These are phyloP conservation scores for Euthynnus affinis DNA, from an alignment of 2,797 vertebrate genomes.

Conservation along the genomic window DNA sequence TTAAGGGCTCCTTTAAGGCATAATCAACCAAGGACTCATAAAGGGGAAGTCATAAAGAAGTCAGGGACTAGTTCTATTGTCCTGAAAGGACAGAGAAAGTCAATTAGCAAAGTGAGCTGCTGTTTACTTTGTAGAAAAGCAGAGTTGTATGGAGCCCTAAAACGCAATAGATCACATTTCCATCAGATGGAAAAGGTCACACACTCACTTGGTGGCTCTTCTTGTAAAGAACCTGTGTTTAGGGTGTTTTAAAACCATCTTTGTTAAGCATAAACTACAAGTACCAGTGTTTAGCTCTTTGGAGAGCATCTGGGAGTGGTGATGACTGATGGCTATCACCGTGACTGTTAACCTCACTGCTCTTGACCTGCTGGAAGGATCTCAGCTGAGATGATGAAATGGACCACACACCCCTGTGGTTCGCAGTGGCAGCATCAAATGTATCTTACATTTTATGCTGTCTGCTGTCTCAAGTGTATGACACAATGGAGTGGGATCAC, in stretches of 20 bases:
- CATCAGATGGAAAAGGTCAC: constrained; percentile 29
- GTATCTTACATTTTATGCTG: not conserved
- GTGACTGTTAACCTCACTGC: constrained; percentile 59
- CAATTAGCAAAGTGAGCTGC: constrained; percentile 71
- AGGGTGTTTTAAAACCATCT: constrained; percentile 39
- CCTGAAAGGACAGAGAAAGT: constrained; percentile 73
- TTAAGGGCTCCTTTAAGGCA: constrained; percentile 75
- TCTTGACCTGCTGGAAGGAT: constrained; percentile 31
- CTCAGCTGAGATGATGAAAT: constrained; percentile 15
- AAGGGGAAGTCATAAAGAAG: constrained; percentile 81
- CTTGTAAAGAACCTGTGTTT: constrained; percentile 36
- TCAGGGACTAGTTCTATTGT: constrained; percentile 71
- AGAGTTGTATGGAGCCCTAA: constrained; percentile 17
- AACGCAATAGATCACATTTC: constrained; percentile 29
- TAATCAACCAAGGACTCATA: constrained; percentile 70
- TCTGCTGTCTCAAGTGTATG: not conserved
- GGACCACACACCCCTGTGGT: constrained; percentile 3
- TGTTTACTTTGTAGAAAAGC: constrained; percentile 59
- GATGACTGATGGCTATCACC: constrained; percentile 44
- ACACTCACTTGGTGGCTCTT: constrained; percentile 21
- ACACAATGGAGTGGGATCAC: not conserved
- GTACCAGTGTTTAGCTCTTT: constrained; percentile 21
- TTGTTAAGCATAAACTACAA: constrained; percentile 38
- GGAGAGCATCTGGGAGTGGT: constrained; percentile 39
- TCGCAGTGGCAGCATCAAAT: not conserved